Percentiles rank a stretch among this genome's conserved stretches.
Evolutionary conservation across 53 echinoderm and acorn worm genomes (phyloP).

Genomic region (Paelopatides confundens): DNA sequence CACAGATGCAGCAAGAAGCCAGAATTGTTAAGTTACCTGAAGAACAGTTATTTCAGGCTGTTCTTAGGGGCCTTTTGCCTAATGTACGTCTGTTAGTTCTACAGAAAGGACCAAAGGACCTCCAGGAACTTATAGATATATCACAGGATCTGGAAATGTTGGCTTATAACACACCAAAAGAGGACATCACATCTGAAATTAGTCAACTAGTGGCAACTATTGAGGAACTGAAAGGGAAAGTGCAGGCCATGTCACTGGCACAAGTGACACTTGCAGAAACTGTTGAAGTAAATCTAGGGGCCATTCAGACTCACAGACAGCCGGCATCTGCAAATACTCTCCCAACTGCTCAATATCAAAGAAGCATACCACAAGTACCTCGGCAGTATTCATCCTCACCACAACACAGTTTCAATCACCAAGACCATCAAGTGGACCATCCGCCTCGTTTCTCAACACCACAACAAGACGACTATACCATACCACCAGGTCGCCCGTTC

Average conservation of each 20-base stretch:
- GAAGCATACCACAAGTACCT: background rate
- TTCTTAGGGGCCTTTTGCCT: background rate
- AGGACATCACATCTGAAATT: background rate
- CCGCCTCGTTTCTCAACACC: background rate
- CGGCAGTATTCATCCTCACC: too few relatives aligned
- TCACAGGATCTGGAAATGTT: background rate
- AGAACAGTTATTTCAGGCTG: background rate
- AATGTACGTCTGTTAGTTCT: background rate
- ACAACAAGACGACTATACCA: background rate
- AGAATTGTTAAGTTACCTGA: background rate
- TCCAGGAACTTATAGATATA: background rate
- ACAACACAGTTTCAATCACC: background rate
- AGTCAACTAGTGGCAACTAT: background rate
- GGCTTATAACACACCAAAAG: background rate
- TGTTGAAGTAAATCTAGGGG: background rate
- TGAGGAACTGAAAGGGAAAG: background rate
- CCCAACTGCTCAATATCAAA: too few relatives aligned
- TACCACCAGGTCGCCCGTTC: background rate
- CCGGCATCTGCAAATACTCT: background rate
- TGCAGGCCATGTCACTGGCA: background rate
- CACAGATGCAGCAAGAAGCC: background rate
- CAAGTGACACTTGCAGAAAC: too few relatives aligned
- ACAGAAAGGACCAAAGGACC: background rate
- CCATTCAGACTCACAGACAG: too few relatives aligned
- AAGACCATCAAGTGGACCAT: background rate